Evolutionary conservation across 2,797 vertebrate genomes (phyloP), one percentile per base, ranked within the genome.

Genomic region (Melanogrammus aeglefinus): DNA sequence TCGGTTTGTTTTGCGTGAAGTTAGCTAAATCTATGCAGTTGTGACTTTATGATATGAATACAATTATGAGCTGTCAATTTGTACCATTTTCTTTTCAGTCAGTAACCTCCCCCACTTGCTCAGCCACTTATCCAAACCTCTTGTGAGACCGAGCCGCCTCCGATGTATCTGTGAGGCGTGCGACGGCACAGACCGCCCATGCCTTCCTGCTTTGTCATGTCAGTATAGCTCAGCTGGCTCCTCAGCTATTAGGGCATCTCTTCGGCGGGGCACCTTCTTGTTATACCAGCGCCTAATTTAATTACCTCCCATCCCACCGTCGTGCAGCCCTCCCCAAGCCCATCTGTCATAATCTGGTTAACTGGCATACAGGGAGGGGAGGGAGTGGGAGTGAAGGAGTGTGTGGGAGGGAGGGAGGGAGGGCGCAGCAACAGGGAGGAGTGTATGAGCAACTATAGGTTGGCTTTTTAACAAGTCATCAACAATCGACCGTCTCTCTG

Each of bases 331-430:
- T 51, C 38, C 72, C 47, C 21, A 78, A 85, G 83, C 75, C 90
- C 87, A 90, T 91, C 91, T 89, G 87, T 90, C 82, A 82, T 89
- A 89, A 88, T 88, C 89, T 85, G 84, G 81, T 84, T 79, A 82
- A 78, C 80, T 31, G 80, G 63, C 83, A 77, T 57, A 21, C n/a
- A 70, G 77, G 77, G 77, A 12, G 78, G 76, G 72, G 47, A n/a
- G 57, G 72, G 70, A n/a, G 33, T 27, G 66, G 24, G 66, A 44
- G 74, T 29, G 51, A 69, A 76, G 78, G 77, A 9, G 78, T 5
- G 70, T 81, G 66, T 77, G 76, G 70, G 44, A 51, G 38, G 79
- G 77, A 51, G 38, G 79, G 77, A 74, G 72, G 72, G 57, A 24
- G 63, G 38, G 73, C 4, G 0, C 21, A 12, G 57, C 74, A 66